These are phyloP conservation scores for Penaeus japonicus DNA, from an alignment of 1,140 invertebrate species.

Conservation along the genomic window DNA sequence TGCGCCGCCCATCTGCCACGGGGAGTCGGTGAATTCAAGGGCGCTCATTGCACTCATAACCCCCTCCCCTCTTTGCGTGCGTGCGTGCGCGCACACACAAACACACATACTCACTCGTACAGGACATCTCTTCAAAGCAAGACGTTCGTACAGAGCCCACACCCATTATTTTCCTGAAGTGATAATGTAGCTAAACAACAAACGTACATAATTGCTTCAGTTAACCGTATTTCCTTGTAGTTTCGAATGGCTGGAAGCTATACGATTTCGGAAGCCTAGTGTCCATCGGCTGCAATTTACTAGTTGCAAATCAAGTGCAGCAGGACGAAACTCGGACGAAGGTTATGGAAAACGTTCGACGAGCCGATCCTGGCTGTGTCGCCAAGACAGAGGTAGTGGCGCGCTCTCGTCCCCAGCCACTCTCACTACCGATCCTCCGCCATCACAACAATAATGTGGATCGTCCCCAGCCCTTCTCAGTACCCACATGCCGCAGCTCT, in stretches of 20 bases:
- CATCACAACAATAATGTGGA: constrained; percentile 56
- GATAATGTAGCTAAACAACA: no score
- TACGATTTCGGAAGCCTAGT: no score
- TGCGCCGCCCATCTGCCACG: neutral
- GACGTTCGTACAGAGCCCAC: no score
- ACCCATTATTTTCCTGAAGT: no score
- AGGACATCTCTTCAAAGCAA: no score
- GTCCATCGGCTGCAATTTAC: neutral
- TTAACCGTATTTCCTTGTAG: neutral
- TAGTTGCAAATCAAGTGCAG: constrained; percentile 22
- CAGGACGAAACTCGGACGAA: constrained; percentile 49
- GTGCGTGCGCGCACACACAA: constrained; percentile 46
- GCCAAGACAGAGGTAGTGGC: constrained; percentile 55
- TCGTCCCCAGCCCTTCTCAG: constrained; percentile 51
- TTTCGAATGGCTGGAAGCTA: neutral
- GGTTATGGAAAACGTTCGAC: constrained; percentile 54
- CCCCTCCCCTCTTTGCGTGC: no score
- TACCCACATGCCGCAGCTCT: constrained; percentile 54
- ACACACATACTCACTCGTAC: neutral
- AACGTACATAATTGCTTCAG: no score
- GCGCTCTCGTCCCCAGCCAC: constrained; percentile 56
- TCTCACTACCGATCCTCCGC: constrained; percentile 55
- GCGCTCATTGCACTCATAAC: constrained; percentile 44
- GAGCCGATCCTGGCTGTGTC: constrained; percentile 30
- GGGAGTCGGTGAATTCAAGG: constrained; percentile 39